These are phyloP conservation scores for Cerceris rybyensis DNA, from an alignment of 2,888 invertebrate species.

Conservation along the genomic window DNA sequence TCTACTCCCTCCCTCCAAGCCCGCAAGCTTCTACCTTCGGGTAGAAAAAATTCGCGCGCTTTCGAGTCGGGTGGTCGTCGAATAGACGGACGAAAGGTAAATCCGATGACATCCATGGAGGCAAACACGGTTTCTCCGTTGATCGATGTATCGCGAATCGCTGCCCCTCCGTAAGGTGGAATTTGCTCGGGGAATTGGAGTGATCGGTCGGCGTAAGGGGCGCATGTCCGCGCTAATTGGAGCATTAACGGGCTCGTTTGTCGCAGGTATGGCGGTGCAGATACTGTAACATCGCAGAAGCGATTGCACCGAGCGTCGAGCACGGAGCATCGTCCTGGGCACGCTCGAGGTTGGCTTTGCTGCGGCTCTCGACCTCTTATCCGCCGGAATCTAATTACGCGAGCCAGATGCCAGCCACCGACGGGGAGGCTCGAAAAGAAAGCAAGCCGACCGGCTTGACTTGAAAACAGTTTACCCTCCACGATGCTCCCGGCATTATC, in stretches of 20 bases:
- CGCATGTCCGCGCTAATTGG: slow-evolving; percentile 59
- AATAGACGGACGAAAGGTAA: no score
- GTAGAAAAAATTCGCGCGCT: no score
- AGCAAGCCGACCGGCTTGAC: not conserved
- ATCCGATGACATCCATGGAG: not conserved
- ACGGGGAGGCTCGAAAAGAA: slow-evolving; percentile 1
- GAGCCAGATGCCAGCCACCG: slow-evolving; percentile 10
- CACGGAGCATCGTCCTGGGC: slow-evolving; percentile 18
- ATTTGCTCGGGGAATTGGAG: slow-evolving; percentile 41
- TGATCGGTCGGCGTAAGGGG: slow-evolving; percentile 38
- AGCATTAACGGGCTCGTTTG: slow-evolving; percentile 63
- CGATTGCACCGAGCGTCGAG: slow-evolving; percentile 25
- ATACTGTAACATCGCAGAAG: slow-evolving; percentile 33
- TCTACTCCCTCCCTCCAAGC: no score
- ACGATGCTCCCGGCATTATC: not conserved
- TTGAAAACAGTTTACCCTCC: slow-evolving; percentile 1
- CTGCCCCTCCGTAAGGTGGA: slow-evolving; percentile 26
- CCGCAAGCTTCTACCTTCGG: no score
- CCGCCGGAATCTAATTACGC: slow-evolving; percentile 54
- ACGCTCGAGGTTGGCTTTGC: slow-evolving; percentile 37
- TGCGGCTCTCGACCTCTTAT: slow-evolving; percentile 52
- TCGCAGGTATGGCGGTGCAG: slow-evolving; percentile 31
- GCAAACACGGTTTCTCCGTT: not conserved
- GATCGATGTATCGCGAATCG: not conserved
- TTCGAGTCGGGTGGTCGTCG: no score